phyloP scores from a whole-genome alignment of 1,140 invertebrate genomes.

The Atta texana region DNA sequence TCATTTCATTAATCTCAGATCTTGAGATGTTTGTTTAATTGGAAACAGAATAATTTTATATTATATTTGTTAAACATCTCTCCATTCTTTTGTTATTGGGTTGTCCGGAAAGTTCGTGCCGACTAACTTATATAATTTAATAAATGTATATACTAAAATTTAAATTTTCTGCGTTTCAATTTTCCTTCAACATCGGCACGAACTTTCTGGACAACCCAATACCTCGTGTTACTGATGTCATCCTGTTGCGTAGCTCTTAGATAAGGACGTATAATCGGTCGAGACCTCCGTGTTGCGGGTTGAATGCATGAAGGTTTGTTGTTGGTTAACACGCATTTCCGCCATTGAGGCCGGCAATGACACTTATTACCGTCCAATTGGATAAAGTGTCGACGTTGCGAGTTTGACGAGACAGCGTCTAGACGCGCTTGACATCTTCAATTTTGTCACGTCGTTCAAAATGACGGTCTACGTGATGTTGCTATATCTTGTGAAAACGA shows the following conservation, averaged over 20 bases:
- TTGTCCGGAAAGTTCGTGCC: too few species aligned
- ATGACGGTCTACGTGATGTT: slow-evolving; percentile 63
- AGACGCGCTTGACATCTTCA: slow-evolving; percentile 79
- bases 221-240: not conserved
- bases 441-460: slow-evolving; percentile 73
- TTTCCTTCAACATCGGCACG: too few species aligned
- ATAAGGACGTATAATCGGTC: slow-evolving; percentile 21
- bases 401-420: slow-evolving; percentile 82
- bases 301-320: slow-evolving; percentile 68
- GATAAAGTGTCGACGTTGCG: slow-evolving; percentile 75
- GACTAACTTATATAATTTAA: too few species aligned
- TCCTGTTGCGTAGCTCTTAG: not conserved
- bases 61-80: not conserved
- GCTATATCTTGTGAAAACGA: slow-evolving; percentile 53
- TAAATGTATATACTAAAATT: too few species aligned
- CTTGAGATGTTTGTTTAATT: not conserved
- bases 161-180: too few species aligned
- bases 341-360: slow-evolving; percentile 69
- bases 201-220: not conserved
- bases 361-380: slow-evolving; percentile 80
- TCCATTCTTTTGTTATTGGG: not conserved
- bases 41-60: not conserved
- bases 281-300: not conserved
- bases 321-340: slow-evolving; percentile 79
- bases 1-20: not conserved